A percentile compares a stretch with the other conserved stretches of the same genome.
These are phyloP conservation scores for Tangara arthus DNA, from an alignment of 2,797 vertebrate species.

Conservation along the genomic window DNA sequence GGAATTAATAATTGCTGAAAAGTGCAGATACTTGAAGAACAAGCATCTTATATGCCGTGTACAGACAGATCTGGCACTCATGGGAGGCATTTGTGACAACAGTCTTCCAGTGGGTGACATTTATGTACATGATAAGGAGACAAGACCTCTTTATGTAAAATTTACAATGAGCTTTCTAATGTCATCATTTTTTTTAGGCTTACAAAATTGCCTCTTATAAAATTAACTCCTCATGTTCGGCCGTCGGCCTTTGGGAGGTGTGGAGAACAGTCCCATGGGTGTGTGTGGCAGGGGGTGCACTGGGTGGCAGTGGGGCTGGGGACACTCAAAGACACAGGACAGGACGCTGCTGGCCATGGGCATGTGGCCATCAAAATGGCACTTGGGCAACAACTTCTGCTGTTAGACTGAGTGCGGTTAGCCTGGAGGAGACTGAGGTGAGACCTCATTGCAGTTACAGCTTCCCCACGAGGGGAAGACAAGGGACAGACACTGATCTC, in stretches of 20 bases:
- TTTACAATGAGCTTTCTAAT: conserved; percentile 49
- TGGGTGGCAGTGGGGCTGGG: accelerated
- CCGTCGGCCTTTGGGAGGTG: background rate
- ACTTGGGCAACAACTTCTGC: background rate
- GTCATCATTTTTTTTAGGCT: conserved; percentile 22
- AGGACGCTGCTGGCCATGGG: background rate
- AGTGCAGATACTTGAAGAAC: conserved; percentile 32
- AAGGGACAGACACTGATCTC: background rate
- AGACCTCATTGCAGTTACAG: background rate
- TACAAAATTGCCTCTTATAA: background rate
- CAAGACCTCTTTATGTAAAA: conserved; percentile 49
- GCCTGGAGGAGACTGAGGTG: background rate
- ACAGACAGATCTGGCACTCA: conserved; percentile 37
- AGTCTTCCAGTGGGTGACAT: conserved; percentile 63
- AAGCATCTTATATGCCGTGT: background rate
- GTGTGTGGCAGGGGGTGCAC: background rate
- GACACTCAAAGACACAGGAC: background rate
- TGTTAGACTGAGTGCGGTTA: background rate
- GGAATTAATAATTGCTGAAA: conserved; percentile 55
- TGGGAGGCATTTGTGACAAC: conserved; percentile 63
- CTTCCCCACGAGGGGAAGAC: background rate
- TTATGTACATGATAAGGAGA: conserved; percentile 51
- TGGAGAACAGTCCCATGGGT: accelerated
- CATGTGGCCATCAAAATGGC: accelerated
- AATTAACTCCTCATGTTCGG: background rate